Evolutionary conservation across 2,113 vertebrate species (phyloP).

Genomic region (Erythrocercus mccallii): DNA sequence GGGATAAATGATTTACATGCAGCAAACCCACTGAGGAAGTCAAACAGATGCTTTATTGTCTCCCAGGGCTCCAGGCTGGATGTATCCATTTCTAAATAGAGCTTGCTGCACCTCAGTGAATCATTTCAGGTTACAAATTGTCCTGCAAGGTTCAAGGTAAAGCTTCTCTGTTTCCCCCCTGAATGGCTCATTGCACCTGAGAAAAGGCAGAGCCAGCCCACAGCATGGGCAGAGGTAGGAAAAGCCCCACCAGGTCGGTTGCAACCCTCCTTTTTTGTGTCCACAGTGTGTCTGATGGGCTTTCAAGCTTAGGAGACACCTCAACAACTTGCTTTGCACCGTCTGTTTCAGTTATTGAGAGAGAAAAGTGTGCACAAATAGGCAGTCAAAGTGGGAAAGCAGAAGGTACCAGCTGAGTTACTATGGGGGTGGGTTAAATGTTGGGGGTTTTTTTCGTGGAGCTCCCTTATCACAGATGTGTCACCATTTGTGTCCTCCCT

Average conservation of each 20-base stretch:
- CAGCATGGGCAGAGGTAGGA: background rate
- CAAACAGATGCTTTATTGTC: conserved; percentile 30
- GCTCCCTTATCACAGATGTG: background rate
- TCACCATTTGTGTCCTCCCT: background rate
- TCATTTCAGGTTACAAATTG: background rate
- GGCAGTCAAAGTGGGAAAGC: background rate
- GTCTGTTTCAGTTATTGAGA: background rate
- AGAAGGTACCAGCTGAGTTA: background rate
- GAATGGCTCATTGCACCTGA: background rate
- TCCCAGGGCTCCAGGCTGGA: background rate
- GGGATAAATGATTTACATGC: conserved; percentile 1
- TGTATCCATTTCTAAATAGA: background rate
- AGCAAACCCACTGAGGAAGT: background rate
- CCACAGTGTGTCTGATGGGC: background rate
- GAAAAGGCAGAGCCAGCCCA: background rate
- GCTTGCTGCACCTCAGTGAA: background rate
- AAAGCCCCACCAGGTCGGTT: background rate
- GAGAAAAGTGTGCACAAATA: background rate
- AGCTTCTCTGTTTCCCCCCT: background rate
- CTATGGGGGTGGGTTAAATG: background rate
- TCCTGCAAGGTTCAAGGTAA: background rate
- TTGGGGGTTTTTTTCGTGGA: background rate
- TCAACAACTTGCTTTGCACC: background rate
- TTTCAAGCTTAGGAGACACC: background rate
- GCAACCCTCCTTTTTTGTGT: background rate